Conservation (phyloP, 2,113 vertebrate species). For the Turnix velox region DNA sequence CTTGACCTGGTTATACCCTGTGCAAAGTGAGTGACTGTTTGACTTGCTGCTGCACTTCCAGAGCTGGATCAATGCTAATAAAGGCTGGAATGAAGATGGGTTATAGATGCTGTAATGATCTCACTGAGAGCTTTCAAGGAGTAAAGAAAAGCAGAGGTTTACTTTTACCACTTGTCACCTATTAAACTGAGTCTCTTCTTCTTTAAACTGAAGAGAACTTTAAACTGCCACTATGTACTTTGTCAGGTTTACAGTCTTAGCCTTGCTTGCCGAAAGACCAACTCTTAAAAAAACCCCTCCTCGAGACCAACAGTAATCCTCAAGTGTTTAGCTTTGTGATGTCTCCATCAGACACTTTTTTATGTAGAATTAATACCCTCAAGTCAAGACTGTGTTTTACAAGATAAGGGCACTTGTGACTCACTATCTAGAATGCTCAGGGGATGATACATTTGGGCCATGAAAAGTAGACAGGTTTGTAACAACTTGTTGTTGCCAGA, state of each 20-base stretch:
- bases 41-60: not conserved
- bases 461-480: not conserved
- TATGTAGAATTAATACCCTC: not conserved
- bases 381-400: not conserved
- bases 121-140: not conserved
- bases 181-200: not conserved
- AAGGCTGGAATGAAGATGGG: not conserved
- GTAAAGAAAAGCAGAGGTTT: not conserved
- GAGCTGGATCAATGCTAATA: not conserved
- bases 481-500: not conserved
- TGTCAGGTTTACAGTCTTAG: not conserved
- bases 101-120: not conserved
- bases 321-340: not conserved
- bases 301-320: conserved; percentile 5
- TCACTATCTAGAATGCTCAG: not conserved
- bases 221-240: not conserved
- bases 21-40: not conserved
- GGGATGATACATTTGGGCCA: not conserved
- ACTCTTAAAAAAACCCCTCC: not conserved
- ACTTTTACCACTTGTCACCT: not conserved
- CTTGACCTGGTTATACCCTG: not conserved
- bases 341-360: not conserved
- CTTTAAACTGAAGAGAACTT: not conserved
- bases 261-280: not conserved
- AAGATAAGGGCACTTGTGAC: not conserved